phyloP scores from a whole-genome alignment of 2,113 vertebrate species.

The Oryzias woworae region DNA sequence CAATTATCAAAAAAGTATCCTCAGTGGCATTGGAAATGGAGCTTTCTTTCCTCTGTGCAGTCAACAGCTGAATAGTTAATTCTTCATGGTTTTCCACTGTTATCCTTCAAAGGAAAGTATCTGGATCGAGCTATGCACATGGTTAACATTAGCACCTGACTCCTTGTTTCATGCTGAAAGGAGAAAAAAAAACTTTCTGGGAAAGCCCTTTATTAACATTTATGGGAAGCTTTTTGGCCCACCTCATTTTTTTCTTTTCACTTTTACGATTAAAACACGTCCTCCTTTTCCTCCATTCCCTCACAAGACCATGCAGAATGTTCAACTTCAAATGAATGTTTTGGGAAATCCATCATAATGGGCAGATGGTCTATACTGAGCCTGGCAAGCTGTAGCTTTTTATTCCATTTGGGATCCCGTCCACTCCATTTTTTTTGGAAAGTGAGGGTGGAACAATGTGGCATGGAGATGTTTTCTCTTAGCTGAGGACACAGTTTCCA shows the following conservation, averaged over 20 bases:
- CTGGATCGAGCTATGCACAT: slow-evolving; percentile 39
- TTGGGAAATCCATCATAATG: slow-evolving; percentile 74
- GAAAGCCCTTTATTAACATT: slow-evolving; percentile 77
- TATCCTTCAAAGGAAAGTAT: slow-evolving; percentile 34
- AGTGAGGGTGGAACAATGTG: slow-evolving; percentile 65
- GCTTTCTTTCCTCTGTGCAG: slow-evolving; percentile 17
- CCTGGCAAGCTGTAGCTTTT: slow-evolving; percentile 57
- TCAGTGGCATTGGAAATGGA: not conserved
- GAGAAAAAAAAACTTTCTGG: slow-evolving; percentile 62
- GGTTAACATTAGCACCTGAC: slow-evolving; percentile 68
- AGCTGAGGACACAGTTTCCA: slow-evolving; percentile 53
- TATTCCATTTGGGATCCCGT: slow-evolving; percentile 56
- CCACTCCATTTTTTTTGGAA: slow-evolving; percentile 75
- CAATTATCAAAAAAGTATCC: too few relatives aligned
- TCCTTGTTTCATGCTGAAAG: slow-evolving; percentile 54
- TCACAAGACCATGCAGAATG: slow-evolving; percentile 55
- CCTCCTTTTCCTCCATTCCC: slow-evolving; percentile 62
- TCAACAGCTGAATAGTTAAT: slow-evolving; percentile 33
- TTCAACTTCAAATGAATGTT: slow-evolving; percentile 57
- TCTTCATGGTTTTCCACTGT: slow-evolving; percentile 31
- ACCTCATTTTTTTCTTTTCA: slow-evolving; percentile 43
- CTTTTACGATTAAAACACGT: slow-evolving; percentile 56
- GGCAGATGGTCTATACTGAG: slow-evolving; percentile 59
- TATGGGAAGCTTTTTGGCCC: slow-evolving; percentile 74
- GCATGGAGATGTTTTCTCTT: slow-evolving; percentile 65